Evolutionary conservation across 2,797 vertebrate genomes (phyloP), one percentile per base, ranked within the genome.

Genomic region (Pterois miles): DNA sequence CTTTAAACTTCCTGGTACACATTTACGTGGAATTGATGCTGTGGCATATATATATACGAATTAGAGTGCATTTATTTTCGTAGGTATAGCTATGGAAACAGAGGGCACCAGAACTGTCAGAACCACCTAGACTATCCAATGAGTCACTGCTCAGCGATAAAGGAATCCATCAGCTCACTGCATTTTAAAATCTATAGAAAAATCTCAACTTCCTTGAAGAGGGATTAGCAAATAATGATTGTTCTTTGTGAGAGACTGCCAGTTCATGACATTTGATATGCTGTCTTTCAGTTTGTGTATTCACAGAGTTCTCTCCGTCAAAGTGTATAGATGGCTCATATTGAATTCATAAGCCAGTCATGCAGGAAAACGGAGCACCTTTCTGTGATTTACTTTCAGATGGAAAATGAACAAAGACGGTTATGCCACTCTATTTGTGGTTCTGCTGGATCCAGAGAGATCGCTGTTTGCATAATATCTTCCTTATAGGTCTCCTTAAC

Each of bases 401-500:
- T 82, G 76, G 80, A 71, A 82, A 83, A 74, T 68, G 85, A 84
- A 90, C 81, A 77, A 78, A 86, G 85, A 73, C 14, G 63, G 86
- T 79, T 85, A 60, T 81, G 79, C 66, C 82, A 23, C 82, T 88
- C 78, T 92, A 84, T 93, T 87, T 91, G 89, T 87, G 88, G 82
- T 87, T 85, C 74, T 79, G 73, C 75, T 50, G 80, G 80, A 86
- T 86, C 76, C 71, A 18, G 73, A 83, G 78, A 86, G 79, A 83
- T 84, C 77, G 43, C 79, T 67, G 85, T 89, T 93, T 91, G 91
- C 90, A 90, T 91, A 88, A 91, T 88, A 83, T 86, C 84, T 82
- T 84, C 78, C 90, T 88, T 76, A 81, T 85, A 86, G 91, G 82
- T 86, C 89, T 91, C 84, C 88, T 92, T 92, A 91, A 94, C 92